A percentile compares a stretch with the other conserved stretches of the same genome.
These are phyloP conservation scores for Parambassis ranga DNA, from an alignment of 2,797 vertebrate genomes.

Conservation along the genomic window DNA sequence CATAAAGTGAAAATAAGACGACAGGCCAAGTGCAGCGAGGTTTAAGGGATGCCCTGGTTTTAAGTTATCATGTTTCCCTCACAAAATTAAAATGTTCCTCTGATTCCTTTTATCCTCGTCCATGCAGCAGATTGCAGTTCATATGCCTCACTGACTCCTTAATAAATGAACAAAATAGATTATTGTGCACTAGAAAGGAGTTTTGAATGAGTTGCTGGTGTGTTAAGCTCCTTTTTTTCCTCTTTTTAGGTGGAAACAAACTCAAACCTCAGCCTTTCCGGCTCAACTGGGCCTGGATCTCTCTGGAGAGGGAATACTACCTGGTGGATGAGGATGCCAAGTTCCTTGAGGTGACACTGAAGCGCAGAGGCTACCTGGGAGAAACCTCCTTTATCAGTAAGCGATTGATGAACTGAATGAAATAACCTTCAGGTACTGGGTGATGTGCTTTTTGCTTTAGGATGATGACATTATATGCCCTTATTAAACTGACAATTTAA, in stretches of 20 bases:
- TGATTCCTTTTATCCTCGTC: conserved; percentile 42
- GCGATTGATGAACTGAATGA: conserved; percentile 50
- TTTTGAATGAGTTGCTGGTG: conserved; percentile 12
- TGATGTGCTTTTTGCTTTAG: too few species aligned
- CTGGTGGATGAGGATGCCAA: conserved; percentile 83
- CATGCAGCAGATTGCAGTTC: conserved; percentile 32
- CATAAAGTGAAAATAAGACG: too few species aligned
- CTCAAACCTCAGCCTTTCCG: conserved; percentile 84
- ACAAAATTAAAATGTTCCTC: conserved; percentile 50
- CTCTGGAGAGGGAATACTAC: conserved; percentile 86
- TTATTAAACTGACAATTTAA: conserved; percentile 41
- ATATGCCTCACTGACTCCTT: conserved; percentile 30
- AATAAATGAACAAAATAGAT: conserved; percentile 29
- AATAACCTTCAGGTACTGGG: too few species aligned
- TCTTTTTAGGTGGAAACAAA: conserved; percentile 82
- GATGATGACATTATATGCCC: conserved; percentile 2
- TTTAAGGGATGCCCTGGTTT: conserved; percentile 45
- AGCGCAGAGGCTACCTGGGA: conserved; percentile 83
- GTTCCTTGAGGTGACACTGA: conserved; percentile 85
- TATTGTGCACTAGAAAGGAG: conserved; percentile 3
- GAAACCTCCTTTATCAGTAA: conserved; percentile 90
- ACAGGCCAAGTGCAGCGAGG: conserved; percentile 22
- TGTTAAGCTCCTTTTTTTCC: conserved; percentile 14
- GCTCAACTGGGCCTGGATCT: conserved; percentile 92
- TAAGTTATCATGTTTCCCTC: conserved; percentile 59